Evolutionary conservation across 2,888 invertebrate genomes (phyloP), one percentile per base, ranked within the genome.

Genomic region (Bugulina stolonifera): DNA sequence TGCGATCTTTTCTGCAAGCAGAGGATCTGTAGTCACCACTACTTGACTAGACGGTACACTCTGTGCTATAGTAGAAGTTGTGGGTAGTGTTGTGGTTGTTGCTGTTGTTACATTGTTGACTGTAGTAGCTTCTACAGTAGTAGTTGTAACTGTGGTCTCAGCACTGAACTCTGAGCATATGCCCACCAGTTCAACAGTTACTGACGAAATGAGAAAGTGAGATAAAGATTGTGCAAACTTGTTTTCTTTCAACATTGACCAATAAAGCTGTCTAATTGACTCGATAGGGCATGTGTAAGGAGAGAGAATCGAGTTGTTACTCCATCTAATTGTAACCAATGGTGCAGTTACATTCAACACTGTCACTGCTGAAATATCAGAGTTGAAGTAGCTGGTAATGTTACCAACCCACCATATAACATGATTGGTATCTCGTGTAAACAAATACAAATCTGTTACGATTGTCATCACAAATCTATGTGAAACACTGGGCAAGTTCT

Each of bases 351-450:
- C 32, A 32, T 64, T 64, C 32, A 64, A n/a, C 14, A 64, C 18
- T 27, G 32, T 64, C 25, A 64, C 32, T 27, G 2, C 29, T 1
- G 27, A 29, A 10, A 64, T 64, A 29, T 27, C 25, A 34, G 25
- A 14, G 27, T 64, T 27, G n/a, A 32, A 64, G 32, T 32, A 32
- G 10, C 10, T 18, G 32, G 64, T 64, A 18, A 64, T 32, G n/a
- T 64, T 64, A 14, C 64, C 64, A 32, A 32, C 64, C 22, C 22
- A 64, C 64, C 64, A 64, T 22, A 64, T n/a, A 32, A 64, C 5
- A 32, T 64, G 64, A 32, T 32, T 18, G 25, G 10, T 14, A 14
- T 64, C 32, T 64, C 27, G 22, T 14, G 64, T 64, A 27, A 64
- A 64, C 29, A 64, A 32, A 34, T 25, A 25, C 29, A 64, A 34